Base-by-base conservation (phyloP, 2,113 vertebrate species). In the Ciconia stormi region DNA sequence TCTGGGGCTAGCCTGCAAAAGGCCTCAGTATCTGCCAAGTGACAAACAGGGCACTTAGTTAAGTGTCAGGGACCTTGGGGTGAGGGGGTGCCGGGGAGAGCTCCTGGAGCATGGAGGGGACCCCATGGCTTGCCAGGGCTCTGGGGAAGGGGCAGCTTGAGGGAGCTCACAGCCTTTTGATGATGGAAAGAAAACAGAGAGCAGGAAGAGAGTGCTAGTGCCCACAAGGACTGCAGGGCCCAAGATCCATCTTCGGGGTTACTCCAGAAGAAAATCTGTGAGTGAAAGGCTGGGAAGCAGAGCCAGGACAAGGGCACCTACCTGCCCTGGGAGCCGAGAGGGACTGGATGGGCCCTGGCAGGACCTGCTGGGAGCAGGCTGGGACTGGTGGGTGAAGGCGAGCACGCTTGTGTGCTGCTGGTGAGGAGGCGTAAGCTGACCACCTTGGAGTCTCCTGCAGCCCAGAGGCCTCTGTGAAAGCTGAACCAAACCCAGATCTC, bases 401-500 rank as follows among this genome's bases (percentile, higher is more conserved):
- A 22, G 13, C 8, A 2, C 0, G 0, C 52, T 89, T 0, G 1
- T 2, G 0, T 77, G 42, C 66, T 80, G 52, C 74, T 70, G 77
- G 50, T 3, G 13, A 46, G 40, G 56, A 44, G 30, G 19, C 23
- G 6, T 32, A 11, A 65, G 27, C 53, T 77, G 49, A 84, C 34
- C 12, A 30, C 44, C 26, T 49, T 49, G 44, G 44, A 73, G n/a
- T 30, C 17, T 84, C 30, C 65, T 77, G 49, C 47, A 79, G 27
- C 69, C 34, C 49, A 34, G 53, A 83, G 40, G 16, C 52, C 17
- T 10, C 70, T 70, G 12, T 65, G 47, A 72, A 67, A 82, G 59
- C 61, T 46, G 61, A 85, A 46, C n/a, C 1, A 3, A 49, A 27
- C 56, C 17, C 19, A 47, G 9, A 44, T 42, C 52, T 82, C 20